Conservation (phyloP, 2,797 vertebrate species). For the Myotis planiceps region DNA sequence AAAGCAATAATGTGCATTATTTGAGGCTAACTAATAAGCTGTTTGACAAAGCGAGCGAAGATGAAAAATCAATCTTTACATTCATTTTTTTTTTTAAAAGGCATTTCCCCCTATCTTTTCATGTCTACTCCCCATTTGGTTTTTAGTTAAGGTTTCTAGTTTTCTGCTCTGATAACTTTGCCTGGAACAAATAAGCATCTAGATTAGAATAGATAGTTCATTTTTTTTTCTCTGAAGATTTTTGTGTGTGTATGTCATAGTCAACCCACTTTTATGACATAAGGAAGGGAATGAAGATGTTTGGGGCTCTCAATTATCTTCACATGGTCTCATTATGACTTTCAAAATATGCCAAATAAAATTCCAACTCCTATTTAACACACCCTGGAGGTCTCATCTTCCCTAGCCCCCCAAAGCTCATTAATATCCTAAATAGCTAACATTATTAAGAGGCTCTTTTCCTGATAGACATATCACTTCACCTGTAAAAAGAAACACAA, state of each 20-base stretch:
- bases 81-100: neutral
- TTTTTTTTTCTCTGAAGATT: neutral
- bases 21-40: neutral
- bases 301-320: neutral
- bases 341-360: neutral
- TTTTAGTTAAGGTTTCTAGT: neutral
- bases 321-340: neutral
- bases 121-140: neutral
- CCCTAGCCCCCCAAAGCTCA: neutral
- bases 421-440: neutral
- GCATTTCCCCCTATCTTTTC: neutral
- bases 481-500: neutral
- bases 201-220: neutral
- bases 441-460: neutral
- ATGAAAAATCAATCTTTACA: neutral
- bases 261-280: neutral
- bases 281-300: neutral
- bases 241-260: neutral
- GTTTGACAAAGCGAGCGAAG: constrained; percentile 1
- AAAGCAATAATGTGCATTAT: neutral
- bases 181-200: neutral
- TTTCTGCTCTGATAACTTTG: neutral
- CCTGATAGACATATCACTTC: neutral
- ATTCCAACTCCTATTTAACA: neutral
- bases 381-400: neutral